phyloP scores from a whole-genome alignment of 2,113 vertebrate species.

The Pelusios castaneus region DNA sequence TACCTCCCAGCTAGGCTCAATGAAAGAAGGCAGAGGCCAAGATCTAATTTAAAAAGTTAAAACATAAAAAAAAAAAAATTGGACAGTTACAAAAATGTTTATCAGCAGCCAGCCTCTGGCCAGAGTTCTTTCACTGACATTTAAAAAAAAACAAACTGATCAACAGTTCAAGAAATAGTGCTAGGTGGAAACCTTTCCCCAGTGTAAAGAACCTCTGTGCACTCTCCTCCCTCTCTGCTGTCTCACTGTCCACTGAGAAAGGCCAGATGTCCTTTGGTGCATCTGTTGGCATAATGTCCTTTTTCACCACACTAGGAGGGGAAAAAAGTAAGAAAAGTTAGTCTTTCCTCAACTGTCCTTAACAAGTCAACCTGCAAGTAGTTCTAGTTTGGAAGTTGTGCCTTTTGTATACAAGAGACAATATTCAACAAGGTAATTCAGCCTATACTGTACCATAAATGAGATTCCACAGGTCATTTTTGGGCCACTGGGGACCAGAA shows the following conservation, averaged over 20 bases:
- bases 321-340: neutral
- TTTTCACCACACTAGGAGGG: conserved; percentile 93
- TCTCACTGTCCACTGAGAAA: conserved; percentile 96
- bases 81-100: conserved; percentile 62
- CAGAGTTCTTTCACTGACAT: conserved; percentile 58
- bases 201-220: conserved; percentile 52
- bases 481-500: neutral
- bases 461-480: neutral
- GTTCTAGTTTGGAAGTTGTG: neutral
- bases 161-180: conserved; percentile 56
- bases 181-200: conserved; percentile 55
- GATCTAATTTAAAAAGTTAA: conserved; percentile 65
- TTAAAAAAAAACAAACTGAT: conserved; percentile 57
- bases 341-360: neutral
- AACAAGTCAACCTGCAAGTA: neutral
- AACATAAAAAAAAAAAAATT: conserved; percentile 59
- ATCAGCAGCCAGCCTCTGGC: conserved; percentile 65
- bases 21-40: conserved; percentile 40
- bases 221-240: conserved; percentile 49
- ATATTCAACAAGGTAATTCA: neutral
- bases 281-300: conserved; percentile 99
- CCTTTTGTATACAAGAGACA: rapidly evolving
- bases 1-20: conserved; percentile 45
- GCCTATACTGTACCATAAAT: neutral
- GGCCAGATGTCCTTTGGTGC: conserved; percentile 97